Evolutionary conservation across 1,140 invertebrate genomes (phyloP).

Genomic region (Drosophila navojoa): DNA sequence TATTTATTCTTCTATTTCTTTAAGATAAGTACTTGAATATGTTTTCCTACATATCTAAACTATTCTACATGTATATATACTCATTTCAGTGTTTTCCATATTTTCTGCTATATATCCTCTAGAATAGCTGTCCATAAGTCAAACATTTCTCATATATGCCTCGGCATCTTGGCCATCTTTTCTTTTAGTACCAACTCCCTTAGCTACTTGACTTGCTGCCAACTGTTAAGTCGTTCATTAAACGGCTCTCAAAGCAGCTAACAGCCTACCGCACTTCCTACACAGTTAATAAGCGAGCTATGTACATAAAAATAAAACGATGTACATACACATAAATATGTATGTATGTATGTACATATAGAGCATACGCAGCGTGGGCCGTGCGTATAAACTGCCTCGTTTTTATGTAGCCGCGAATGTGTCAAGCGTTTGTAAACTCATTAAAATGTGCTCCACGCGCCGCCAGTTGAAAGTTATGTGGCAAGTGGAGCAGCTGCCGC

Average conservation of each 20-base stretch:
- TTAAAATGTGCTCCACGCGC: conserved; percentile 68
- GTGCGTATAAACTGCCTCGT: conserved; percentile 19
- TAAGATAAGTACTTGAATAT: too few species aligned
- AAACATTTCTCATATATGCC: neutral
- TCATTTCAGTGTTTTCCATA: too few species aligned
- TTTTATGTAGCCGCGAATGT: conserved; percentile 72
- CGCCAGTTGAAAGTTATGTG: conserved; percentile 64
- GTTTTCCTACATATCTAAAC: too few species aligned
- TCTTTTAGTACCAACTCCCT: neutral
- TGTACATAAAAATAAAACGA: conserved; percentile 30
- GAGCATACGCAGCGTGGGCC: conserved; percentile 62
- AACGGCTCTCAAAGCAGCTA: conserved; percentile 26
- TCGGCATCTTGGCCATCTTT: too few species aligned
- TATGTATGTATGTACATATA: conserved; percentile 50
- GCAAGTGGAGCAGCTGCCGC: conserved; percentile 10
- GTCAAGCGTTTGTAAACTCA: conserved; percentile 81
- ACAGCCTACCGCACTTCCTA: neutral
- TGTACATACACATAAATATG: conserved; percentile 16
- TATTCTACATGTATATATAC: too few species aligned
- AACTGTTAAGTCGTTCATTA: conserved; percentile 33
- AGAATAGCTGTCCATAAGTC: neutral
- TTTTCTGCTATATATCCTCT: too few species aligned
- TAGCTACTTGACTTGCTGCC: neutral
- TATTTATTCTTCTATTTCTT: too few species aligned
- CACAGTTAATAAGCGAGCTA: conserved; percentile 37